Percentiles rank a stretch among this genome's conserved stretches.
Conservation (phyloP, 2,797 vertebrate species). For the Pangasius krempfi region DNA sequence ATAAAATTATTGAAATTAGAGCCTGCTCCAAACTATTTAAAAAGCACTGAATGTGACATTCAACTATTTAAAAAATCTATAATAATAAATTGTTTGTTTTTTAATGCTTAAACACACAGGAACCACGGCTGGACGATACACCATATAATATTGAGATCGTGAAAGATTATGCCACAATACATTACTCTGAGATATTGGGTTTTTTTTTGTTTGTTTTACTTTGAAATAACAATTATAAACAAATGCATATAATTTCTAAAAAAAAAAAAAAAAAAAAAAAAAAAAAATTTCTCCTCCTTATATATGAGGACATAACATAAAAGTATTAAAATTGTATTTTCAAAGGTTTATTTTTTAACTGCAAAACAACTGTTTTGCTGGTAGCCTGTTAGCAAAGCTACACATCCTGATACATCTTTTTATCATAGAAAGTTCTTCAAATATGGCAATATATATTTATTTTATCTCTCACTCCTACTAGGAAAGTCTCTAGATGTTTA, state of each 20-base stretch:
- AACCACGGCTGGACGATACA: background rate
- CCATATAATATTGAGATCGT: background rate
- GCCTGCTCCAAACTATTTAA: background rate
- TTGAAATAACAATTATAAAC: background rate
- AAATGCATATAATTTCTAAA: background rate
- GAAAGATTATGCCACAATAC: background rate
- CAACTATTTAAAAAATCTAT: background rate
- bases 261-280: background rate
- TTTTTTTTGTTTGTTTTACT: background rate
- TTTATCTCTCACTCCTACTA: background rate
- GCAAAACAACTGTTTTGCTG: background rate
- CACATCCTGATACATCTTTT: background rate
- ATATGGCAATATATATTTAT: background rate
- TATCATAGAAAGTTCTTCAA: background rate
- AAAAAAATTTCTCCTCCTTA: too few species aligned
- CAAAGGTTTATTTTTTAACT: background rate
- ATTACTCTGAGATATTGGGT: background rate
- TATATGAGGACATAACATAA: background rate
- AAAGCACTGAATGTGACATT: background rate
- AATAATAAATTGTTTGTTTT: background rate
- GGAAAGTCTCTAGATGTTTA: background rate
- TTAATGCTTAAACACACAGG: background rate
- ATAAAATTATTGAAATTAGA: background rate
- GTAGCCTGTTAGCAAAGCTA: constrained; percentile 5
- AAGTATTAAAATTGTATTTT: background rate